Conservation (phyloP, 2,888 invertebrate species). For the Ypsolopha scabrella region DNA sequence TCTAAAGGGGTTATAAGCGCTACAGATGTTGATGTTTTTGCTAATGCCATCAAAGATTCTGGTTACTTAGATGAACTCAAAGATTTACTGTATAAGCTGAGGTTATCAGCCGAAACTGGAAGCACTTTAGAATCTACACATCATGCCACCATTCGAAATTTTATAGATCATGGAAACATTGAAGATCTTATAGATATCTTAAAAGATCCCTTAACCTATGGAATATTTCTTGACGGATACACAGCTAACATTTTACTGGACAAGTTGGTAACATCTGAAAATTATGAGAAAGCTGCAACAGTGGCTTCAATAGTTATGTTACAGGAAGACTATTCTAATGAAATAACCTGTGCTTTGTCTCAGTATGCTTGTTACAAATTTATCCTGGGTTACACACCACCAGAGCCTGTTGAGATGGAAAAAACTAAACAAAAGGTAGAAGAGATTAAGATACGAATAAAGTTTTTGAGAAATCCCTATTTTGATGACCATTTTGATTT, state of each 20-base stretch:
- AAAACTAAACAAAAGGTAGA: constrained; percentile 56
- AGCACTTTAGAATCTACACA: constrained; percentile 83
- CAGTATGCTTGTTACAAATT: constrained; percentile 83
- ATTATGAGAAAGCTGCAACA: constrained; percentile 79
- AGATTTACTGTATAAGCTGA: constrained; percentile 77
- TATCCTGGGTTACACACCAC: constrained; percentile 43
- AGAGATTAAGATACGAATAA: constrained; percentile 80
- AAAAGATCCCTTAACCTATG: constrained; percentile 87
- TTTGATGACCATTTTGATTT: constrained; percentile 94
- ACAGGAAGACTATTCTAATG: constrained; percentile 86
- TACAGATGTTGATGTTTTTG: constrained; percentile 87
- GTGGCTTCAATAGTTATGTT: constrained; percentile 86
- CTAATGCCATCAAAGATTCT: constrained; percentile 72
- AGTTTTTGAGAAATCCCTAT: constrained; percentile 83
- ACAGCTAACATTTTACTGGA: constrained; percentile 85
- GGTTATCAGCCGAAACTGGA: constrained; percentile 78
- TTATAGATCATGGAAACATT: constrained; percentile 63
- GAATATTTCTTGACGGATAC: constrained; percentile 89
- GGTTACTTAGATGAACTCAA: constrained; percentile 77
- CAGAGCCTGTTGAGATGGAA: constrained; percentile 19
- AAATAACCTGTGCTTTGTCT: constrained; percentile 75
- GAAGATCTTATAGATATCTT: constrained; percentile 78
- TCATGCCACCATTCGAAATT: constrained; percentile 81
- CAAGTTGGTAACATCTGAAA: constrained; percentile 75
- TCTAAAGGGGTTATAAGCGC: constrained; percentile 75